phyloP scores from a whole-genome alignment of 2,888 invertebrate species.

The Agelastica alni region DNA sequence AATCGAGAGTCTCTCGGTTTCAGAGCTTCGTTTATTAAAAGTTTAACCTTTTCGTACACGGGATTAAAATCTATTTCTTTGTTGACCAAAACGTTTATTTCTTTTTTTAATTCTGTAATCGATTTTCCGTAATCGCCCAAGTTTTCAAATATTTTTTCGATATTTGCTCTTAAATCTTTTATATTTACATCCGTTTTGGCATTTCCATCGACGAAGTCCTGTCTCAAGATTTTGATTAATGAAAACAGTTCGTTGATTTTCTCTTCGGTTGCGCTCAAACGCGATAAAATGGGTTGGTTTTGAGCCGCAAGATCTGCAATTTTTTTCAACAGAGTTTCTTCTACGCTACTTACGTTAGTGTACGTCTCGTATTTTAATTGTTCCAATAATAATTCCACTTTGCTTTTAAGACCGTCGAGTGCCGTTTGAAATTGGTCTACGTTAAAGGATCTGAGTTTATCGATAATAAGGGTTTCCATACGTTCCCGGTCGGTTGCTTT shows the following conservation, averaged over 20 bases:
- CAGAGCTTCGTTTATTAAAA: neutral
- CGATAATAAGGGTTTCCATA: constrained; percentile 7
- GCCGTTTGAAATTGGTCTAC: constrained; percentile 11
- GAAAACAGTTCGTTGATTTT: constrained; percentile 1
- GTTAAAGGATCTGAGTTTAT: constrained; percentile 14
- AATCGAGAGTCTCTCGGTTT: constrained; percentile 7
- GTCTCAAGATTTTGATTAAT: neutral
- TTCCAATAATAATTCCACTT: neutral
- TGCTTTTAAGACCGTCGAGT: neutral
- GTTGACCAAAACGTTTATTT: neutral
- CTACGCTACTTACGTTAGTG: neutral
- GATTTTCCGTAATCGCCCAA: neutral
- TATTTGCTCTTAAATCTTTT: too few relatives aligned
- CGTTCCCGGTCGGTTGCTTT: neutral
- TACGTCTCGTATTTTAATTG: constrained; percentile 1
- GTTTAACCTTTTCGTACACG: neutral
- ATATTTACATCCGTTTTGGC: neutral
- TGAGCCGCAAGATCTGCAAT: neutral
- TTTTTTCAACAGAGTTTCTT: neutral
- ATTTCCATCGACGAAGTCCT: neutral
- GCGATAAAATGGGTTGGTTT: constrained; percentile 4
- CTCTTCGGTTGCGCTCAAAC: neutral
- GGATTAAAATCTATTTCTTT: constrained; percentile 7
- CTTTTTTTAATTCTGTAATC: neutral
- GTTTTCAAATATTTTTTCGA: neutral